These are phyloP conservation scores for Ptyas mucosa DNA, from an alignment of 2,113 vertebrate genomes.

Conservation along the genomic window DNA sequence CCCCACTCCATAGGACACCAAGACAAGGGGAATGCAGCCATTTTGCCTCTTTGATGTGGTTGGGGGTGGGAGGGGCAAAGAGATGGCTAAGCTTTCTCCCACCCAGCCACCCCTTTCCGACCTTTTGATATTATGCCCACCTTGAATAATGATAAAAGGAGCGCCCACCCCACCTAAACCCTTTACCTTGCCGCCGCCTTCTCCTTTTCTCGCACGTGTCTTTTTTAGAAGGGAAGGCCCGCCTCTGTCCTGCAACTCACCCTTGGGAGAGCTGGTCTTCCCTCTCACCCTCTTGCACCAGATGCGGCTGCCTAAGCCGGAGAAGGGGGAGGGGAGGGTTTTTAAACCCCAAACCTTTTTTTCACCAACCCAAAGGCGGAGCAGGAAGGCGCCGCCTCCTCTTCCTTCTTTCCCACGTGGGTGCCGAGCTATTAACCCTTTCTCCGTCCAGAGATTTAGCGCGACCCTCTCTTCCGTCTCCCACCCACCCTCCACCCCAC, in stretches of 20 bases:
- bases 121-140: not conserved
- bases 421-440: slow-evolving; percentile 6
- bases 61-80: slow-evolving; percentile 29
- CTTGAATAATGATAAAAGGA: not conserved
- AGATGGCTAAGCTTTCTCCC: not conserved
- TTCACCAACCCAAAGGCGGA: not conserved
- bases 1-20: not conserved
- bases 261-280: slow-evolving; percentile 2
- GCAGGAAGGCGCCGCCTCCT: slow-evolving; percentile 31
- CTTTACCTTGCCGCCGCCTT: not conserved
- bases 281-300: slow-evolving; percentile 8
- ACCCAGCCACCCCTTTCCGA: not conserved
- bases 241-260: slow-evolving; percentile 2
- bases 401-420: slow-evolving; percentile 29
- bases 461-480: too few relatives aligned
- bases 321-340: not conserved
- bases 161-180: not conserved
- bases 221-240: not conserved
- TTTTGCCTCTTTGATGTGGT: slow-evolving; percentile 36
- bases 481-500: too few relatives aligned
- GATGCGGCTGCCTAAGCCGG: not conserved
- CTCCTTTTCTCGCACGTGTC: not conserved
- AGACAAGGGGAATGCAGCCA: slow-evolving; percentile 36
- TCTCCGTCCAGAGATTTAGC: too few relatives aligned
- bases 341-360: not conserved